phyloP scores from a whole-genome alignment of 2,888 invertebrate species.

The Zhengitettix transpicula region DNA sequence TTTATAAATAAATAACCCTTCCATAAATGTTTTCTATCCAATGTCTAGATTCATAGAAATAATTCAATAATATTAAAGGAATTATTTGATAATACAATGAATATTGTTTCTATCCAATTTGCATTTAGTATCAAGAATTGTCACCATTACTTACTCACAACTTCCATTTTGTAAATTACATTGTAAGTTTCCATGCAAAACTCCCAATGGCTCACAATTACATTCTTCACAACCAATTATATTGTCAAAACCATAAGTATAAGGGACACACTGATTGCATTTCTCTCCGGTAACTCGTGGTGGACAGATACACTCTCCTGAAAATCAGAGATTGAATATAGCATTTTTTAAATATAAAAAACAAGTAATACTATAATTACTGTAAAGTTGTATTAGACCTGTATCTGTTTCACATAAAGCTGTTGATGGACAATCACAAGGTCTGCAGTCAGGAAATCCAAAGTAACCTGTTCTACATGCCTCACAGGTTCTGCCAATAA shows the following conservation, averaged over 20 bases:
- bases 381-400: conserved; percentile 22
- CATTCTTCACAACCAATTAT: conserved; percentile 93
- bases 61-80: too few species aligned
- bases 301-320: conserved; percentile 80
- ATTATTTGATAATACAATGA: too few species aligned
- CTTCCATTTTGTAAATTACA: conserved; percentile 79
- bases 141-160: conserved; percentile 44
- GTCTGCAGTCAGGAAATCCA: conserved; percentile 87
- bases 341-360: neutral
- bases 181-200: conserved; percentile 49
- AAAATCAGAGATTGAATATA: neutral
- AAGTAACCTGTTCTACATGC: conserved; percentile 79
- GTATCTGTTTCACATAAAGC: conserved; percentile 63
- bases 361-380: neutral
- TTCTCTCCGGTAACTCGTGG: conserved; percentile 72
- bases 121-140: neutral
- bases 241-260: conserved; percentile 84
- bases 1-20: too few species aligned
- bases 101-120: too few species aligned
- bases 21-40: too few species aligned
- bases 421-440: conserved; percentile 70
- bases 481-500: conserved; percentile 77
- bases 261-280: conserved; percentile 77
- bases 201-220: conserved; percentile 74
- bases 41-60: too few species aligned